These are phyloP conservation scores for Bettongia penicillata DNA, from an alignment of 2,113 vertebrate species.

Conservation along the genomic window DNA sequence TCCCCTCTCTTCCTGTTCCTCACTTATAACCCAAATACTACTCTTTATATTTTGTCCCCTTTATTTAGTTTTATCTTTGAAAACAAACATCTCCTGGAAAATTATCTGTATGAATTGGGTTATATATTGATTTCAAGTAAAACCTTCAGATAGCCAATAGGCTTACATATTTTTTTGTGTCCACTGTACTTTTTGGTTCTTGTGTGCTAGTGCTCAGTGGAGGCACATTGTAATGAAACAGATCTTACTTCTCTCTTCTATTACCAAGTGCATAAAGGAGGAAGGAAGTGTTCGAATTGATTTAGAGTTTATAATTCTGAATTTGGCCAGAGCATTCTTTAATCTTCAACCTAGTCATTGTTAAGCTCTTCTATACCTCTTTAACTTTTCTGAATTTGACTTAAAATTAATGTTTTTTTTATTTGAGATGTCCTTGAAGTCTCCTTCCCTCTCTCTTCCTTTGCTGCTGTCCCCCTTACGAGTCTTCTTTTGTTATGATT, in stretches of 20 bases:
- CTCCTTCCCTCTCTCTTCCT: not conserved
- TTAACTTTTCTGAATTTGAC: conserved; percentile 31
- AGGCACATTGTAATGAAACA: not conserved
- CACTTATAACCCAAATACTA: not conserved
- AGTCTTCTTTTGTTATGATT: conserved; percentile 11
- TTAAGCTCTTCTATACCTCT: conserved; percentile 24
- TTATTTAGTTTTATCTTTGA: not conserved
- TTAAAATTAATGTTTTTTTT: conserved; percentile 1
- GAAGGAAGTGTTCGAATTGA: not conserved
- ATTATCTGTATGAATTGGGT: not conserved
- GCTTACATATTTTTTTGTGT: not conserved
- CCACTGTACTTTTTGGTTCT: not conserved
- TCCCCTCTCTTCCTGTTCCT: not conserved
- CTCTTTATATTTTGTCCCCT: not conserved
- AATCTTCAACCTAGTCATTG: accelerated
- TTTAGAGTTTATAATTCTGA: not conserved
- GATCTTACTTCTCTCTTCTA: not conserved
- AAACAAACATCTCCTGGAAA: not conserved
- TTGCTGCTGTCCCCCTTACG: not conserved
- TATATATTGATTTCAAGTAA: not conserved
- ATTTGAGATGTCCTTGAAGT: not conserved
- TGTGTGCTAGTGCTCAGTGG: not conserved
- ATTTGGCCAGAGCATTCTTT: not conserved
- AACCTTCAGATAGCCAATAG: not conserved
- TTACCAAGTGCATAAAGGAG: not conserved